phyloP scores from a whole-genome alignment of 2,888 invertebrate genomes.

The Leistus spinibarbis region DNA sequence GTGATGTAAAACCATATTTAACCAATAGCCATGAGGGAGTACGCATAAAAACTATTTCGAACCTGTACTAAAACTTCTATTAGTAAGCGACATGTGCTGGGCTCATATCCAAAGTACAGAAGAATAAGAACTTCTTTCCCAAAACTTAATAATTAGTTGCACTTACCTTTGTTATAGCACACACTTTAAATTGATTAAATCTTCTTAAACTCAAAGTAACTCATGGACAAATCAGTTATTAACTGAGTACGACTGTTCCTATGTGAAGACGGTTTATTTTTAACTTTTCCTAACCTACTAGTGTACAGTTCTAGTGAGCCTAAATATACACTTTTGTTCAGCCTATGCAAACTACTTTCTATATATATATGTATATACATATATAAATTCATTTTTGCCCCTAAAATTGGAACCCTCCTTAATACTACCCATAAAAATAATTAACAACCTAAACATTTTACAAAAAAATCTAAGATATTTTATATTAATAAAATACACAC shows the following conservation, averaged over 20 bases:
- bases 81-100: not conserved
- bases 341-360: conserved; percentile 14
- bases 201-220: not conserved
- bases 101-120: not conserved
- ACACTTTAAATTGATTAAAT: not conserved
- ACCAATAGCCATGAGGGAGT: too few species aligned
- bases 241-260: not conserved
- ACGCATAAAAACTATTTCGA: not conserved
- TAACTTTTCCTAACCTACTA: conserved; percentile 11
- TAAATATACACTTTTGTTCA: conserved; percentile 30
- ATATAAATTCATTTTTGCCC: too few species aligned
- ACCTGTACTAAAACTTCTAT: conserved; percentile 2
- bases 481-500: too few species aligned
- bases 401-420: too few species aligned
- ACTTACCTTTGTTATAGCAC: not conserved
- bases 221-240: conserved; percentile 25
- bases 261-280: conserved; percentile 9
- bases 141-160: not conserved
- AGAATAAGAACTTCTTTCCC: not conserved
- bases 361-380: not conserved
- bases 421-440: too few species aligned
- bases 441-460: too few species aligned
- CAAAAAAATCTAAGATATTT: too few species aligned
- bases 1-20: not conserved
- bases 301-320: not conserved